A percentile compares a stretch with the other conserved stretches of the same genome.
Evolutionary conservation across 2,888 invertebrate genomes (phyloP).

Genomic region (Aleiodes alternator): DNA sequence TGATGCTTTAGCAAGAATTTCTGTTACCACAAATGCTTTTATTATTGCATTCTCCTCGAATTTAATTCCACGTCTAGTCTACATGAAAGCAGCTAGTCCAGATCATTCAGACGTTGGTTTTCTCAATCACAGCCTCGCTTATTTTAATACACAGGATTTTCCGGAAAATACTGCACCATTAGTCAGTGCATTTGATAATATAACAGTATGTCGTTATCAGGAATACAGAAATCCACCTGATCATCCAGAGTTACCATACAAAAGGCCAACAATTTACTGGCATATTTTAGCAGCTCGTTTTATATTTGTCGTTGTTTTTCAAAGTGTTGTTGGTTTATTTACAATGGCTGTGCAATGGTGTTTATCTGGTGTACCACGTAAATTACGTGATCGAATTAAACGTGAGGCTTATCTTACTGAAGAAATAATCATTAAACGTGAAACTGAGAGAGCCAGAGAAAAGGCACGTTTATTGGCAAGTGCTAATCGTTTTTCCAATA

Average conservation of each 20-base stretch:
- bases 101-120: slow-evolving; percentile 79
- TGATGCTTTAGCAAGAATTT: slow-evolving; percentile 84
- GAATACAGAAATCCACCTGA: slow-evolving; percentile 88
- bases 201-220: slow-evolving; percentile 80
- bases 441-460: slow-evolving; percentile 77
- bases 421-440: slow-evolving; percentile 84
- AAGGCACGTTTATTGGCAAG: slow-evolving; percentile 51
- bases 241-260: slow-evolving; percentile 78
- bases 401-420: slow-evolving; percentile 84
- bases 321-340: slow-evolving; percentile 86
- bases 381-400: slow-evolving; percentile 83
- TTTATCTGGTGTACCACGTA: slow-evolving; percentile 86
- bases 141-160: slow-evolving; percentile 82
- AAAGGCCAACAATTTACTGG: slow-evolving; percentile 89
- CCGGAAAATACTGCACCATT: slow-evolving; percentile 70
- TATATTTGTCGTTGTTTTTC: slow-evolving; percentile 87
- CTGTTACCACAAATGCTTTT: slow-evolving; percentile 87
- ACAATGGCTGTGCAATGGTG: slow-evolving; percentile 85
- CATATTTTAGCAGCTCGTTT: slow-evolving; percentile 92
- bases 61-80: slow-evolving; percentile 87
- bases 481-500: slow-evolving; percentile 51
- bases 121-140: slow-evolving; percentile 81
- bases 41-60: slow-evolving; percentile 91
- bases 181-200: slow-evolving; percentile 66
- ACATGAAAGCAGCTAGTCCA: slow-evolving; percentile 77